These are phyloP conservation scores for Pantherophis guttatus DNA, from an alignment of 2,113 vertebrate genomes.

Conservation along the genomic window DNA sequence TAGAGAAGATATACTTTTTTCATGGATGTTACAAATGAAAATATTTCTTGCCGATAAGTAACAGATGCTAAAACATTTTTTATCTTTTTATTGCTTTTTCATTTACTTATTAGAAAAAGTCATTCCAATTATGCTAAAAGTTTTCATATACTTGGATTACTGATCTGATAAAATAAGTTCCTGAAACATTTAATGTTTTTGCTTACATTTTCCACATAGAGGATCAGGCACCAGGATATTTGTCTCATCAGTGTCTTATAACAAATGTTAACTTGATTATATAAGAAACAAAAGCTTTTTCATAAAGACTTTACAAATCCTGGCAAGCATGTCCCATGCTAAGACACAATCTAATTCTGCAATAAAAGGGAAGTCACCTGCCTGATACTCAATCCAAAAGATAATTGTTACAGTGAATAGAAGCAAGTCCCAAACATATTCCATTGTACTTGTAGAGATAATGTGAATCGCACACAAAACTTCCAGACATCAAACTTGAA, in stretches of 20 bases:
- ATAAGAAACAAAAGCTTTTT: not conserved
- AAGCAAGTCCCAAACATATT: not conserved
- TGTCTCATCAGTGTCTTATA: not conserved
- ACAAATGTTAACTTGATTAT: not conserved
- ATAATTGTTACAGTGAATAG: not conserved
- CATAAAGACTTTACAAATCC: not conserved
- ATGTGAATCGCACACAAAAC: not conserved
- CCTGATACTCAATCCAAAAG: not conserved
- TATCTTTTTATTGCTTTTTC: not conserved
- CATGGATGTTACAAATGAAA: not conserved
- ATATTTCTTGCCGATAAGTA: not conserved
- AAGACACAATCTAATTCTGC: not conserved
- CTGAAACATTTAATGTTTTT: not conserved
- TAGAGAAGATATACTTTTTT: conserved; percentile 5
- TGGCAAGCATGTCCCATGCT: not conserved
- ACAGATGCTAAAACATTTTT: not conserved
- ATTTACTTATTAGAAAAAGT: not conserved
- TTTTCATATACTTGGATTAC: not conserved
- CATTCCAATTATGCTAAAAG: not conserved
- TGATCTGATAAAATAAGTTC: not conserved
- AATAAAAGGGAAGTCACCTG: not conserved
- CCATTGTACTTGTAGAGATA: not conserved
- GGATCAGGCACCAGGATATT: not conserved
- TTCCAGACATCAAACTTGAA: not conserved
- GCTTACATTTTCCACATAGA: not conserved